A percentile compares a stretch with the other conserved stretches of the same genome.
These are phyloP conservation scores for Bucco capensis DNA, from an alignment of 2,113 vertebrate genomes.

Conservation along the genomic window DNA sequence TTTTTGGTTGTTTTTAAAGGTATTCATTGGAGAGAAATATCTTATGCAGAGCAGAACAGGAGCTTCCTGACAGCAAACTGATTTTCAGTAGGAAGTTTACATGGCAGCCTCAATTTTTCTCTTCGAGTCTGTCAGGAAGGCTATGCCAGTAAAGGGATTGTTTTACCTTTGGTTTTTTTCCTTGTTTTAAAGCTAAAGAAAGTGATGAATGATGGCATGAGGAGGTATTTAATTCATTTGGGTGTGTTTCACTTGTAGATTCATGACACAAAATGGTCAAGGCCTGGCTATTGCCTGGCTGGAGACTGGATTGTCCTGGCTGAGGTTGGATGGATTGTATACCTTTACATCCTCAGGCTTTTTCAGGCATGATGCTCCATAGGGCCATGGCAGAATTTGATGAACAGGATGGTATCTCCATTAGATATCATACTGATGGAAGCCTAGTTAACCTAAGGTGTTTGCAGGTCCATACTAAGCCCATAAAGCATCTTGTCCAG, in stretches of 20 bases:
- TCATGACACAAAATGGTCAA: neutral
- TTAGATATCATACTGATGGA: too few species aligned
- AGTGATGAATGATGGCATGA: neutral
- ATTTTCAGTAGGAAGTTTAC: neutral
- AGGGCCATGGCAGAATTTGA: too few species aligned
- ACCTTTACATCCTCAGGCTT: slow-evolving; percentile 61
- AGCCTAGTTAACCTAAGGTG: too few species aligned
- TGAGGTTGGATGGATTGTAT: slow-evolving; percentile 2
- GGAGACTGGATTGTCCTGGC: slow-evolving; percentile 10
- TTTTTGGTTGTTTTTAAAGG: neutral
- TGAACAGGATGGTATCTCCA: too few species aligned
- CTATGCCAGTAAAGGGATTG: neutral
- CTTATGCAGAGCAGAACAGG: neutral
- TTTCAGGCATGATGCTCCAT: slow-evolving; percentile 74
- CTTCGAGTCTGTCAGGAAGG: neutral
- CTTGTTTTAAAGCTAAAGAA: neutral
- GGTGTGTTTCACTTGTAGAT: slow-evolving; percentile 16
- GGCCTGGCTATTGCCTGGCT: slow-evolving; percentile 9
- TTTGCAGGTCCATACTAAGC: too few species aligned
- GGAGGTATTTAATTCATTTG: neutral
- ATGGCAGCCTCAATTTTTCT: neutral
- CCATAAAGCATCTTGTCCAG: too few species aligned
- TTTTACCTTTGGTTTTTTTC: neutral
- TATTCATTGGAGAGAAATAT: neutral
- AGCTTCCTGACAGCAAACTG: neutral